A percentile compares a stretch with the other conserved stretches of the same genome.
These are phyloP conservation scores for Rousettus madagascariensis DNA, from an alignment of 2,797 vertebrate genomes.

Conservation along the genomic window DNA sequence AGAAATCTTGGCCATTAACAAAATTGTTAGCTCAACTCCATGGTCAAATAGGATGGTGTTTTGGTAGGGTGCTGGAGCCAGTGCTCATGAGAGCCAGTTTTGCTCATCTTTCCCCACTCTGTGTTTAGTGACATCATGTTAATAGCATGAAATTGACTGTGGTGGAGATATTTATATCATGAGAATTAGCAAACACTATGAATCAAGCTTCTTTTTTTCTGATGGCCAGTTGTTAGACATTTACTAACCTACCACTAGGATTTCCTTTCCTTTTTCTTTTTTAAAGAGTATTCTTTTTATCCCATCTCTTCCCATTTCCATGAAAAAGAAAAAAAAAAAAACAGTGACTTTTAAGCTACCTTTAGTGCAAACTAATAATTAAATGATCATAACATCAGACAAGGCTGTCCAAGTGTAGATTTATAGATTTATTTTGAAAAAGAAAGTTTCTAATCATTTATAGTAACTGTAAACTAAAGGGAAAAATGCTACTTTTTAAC, in stretches of 20 bases:
- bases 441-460: background rate
- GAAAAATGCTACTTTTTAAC: background rate
- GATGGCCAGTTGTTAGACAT: background rate
- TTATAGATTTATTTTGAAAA: background rate
- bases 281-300: too few relatives aligned
- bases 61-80: background rate
- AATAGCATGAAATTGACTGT: background rate
- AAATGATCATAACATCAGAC: background rate
- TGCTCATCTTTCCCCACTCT: background rate
- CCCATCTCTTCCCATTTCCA: background rate
- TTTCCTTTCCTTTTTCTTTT: background rate
- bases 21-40: background rate
- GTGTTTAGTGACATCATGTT: background rate
- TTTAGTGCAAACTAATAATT: background rate
- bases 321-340: too few relatives aligned
- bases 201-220: background rate
- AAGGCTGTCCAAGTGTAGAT: background rate
- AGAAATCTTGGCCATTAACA: background rate
- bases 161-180: background rate
- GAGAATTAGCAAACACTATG: background rate
- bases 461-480: background rate
- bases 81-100: background rate
- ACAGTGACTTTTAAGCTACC: background rate
- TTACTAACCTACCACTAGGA: background rate
- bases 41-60: background rate